Evolutionary conservation across 2,797 vertebrate genomes (phyloP).

Genomic region (Hemitrygon akajei): DNA sequence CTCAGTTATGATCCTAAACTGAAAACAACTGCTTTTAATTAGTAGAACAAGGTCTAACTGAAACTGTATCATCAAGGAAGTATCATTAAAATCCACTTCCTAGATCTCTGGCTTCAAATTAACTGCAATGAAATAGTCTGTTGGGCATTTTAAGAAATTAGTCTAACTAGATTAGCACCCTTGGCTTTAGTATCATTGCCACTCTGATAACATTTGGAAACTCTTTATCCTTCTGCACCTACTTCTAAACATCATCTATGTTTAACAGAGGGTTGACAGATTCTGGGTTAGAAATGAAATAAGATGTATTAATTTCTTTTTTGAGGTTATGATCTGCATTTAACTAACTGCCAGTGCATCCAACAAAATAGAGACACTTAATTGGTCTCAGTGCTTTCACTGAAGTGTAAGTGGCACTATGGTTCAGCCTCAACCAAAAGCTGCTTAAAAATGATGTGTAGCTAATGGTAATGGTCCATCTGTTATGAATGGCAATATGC

Average conservation of each 20-base stretch:
- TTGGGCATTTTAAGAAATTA: neutral
- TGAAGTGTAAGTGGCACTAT: neutral
- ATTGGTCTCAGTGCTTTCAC: neutral
- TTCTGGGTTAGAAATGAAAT: neutral
- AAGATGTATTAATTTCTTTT: neutral
- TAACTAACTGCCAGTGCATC: too few relatives aligned
- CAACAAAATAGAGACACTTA: neutral
- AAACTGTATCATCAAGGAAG: neutral
- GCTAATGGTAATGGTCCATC: neutral
- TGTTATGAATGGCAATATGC: neutral
- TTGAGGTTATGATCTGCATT: neutral
- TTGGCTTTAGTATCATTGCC: neutral
- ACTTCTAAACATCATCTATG: too few relatives aligned
- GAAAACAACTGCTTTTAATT: neutral
- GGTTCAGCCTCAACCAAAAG: neutral
- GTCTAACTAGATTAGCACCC: neutral
- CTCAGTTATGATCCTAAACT: neutral
- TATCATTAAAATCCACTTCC: neutral
- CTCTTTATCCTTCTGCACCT: neutral
- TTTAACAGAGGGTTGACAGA: neutral
- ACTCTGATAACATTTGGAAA: neutral
- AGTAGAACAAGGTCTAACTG: neutral
- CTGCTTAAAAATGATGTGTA: neutral
- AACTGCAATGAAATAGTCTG: neutral
- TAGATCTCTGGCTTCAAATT: neutral